A percentile compares a stretch with the other conserved stretches of the same genome.
These are phyloP conservation scores for Varanus salvator DNA, from an alignment of 2,113 vertebrate genomes.

Conservation along the genomic window DNA sequence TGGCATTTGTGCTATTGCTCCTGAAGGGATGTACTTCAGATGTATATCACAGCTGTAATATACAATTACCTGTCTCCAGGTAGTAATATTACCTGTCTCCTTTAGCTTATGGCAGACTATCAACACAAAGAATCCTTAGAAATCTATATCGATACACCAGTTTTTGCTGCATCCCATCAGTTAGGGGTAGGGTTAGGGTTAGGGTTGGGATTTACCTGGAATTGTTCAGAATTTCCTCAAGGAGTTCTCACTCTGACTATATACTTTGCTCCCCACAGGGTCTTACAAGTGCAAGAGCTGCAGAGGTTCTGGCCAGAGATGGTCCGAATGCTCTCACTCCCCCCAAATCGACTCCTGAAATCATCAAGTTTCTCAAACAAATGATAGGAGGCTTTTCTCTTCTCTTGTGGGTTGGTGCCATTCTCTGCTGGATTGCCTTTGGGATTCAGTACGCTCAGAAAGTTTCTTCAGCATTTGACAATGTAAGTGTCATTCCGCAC, in stretches of 20 bases:
- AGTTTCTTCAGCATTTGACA: slow-evolving; percentile 68
- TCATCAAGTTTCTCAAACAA: slow-evolving; percentile 83
- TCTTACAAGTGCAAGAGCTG: slow-evolving; percentile 76
- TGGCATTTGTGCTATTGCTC: neutral
- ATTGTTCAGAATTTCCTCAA: no score
- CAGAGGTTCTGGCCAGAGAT: slow-evolving; percentile 76
- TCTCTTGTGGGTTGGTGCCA: slow-evolving; percentile 81
- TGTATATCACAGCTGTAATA: neutral
- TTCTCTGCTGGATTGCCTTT: slow-evolving; percentile 81
- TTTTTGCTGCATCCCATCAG: neutral
- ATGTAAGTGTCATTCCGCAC: slow-evolving; percentile 64
- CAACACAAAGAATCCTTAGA: neutral
- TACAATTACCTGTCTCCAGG: neutral
- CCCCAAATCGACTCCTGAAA: slow-evolving; percentile 80
- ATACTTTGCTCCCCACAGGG: slow-evolving; percentile 69
- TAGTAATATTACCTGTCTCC: neutral
- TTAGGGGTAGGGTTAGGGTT: no score
- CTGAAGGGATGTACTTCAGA: neutral
- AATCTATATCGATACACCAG: neutral
- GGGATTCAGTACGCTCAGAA: slow-evolving; percentile 73
- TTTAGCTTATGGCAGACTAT: neutral
- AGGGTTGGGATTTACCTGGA: no score
- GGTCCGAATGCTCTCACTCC: slow-evolving; percentile 82
- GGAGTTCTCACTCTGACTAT: rapidly evolving
- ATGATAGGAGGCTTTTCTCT: slow-evolving; percentile 84